Evolutionary conservation across 2,113 vertebrate genomes (phyloP).

Genomic region (Melozone crissalis): DNA sequence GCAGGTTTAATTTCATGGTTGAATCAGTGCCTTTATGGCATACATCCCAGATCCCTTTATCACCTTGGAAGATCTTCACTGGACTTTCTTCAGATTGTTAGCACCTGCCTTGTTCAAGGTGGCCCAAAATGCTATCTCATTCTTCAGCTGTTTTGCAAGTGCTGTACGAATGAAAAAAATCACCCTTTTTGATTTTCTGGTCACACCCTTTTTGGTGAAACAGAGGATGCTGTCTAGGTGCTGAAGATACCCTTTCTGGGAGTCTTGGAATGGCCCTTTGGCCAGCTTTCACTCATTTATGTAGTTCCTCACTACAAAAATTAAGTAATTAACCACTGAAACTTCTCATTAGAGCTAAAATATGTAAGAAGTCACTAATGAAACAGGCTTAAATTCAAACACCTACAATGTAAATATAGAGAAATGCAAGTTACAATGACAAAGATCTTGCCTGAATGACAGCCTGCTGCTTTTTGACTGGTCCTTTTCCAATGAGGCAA

Average conservation of each 20-base stretch:
- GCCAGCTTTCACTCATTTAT: background rate
- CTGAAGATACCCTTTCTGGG: background rate
- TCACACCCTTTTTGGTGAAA: background rate
- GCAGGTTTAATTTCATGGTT: background rate
- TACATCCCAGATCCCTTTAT: background rate
- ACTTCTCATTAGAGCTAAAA: background rate
- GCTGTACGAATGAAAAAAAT: background rate
- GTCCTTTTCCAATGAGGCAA: background rate
- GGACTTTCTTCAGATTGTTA: background rate
- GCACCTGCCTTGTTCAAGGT: background rate
- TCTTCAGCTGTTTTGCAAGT: background rate
- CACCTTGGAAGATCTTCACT: background rate
- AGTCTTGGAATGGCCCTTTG: background rate
- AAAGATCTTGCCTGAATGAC: background rate
- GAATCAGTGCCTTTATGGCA: background rate
- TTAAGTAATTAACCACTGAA: background rate
- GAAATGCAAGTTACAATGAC: background rate
- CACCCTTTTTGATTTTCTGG: background rate
- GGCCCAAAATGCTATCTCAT: background rate
- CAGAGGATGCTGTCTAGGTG: background rate
- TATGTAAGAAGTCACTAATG: background rate
- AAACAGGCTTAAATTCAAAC: background rate
- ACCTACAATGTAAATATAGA: background rate
- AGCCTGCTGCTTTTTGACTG: background rate
- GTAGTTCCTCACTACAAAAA: background rate